Base-by-base conservation (phyloP, 1,140 invertebrate species). In the Nilaparvata lugens region DNA sequence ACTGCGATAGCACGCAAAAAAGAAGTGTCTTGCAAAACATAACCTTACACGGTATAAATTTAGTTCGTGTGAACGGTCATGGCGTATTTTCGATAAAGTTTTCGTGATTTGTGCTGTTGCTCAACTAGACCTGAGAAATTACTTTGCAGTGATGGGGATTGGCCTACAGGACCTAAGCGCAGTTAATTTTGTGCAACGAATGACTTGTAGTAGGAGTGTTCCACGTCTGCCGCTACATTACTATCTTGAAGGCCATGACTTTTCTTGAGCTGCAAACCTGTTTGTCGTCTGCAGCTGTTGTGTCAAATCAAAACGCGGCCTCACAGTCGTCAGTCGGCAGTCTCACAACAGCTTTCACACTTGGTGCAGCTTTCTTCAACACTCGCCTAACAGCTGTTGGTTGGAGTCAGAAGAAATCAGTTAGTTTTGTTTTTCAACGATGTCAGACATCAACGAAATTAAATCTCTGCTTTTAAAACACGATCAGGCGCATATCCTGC, bases 401-500 rank as follows among this genome's bases (percentile, higher is more conserved):
- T 48, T 23, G 45, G 16, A 48, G 16, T 7, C 21, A 23, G 45
- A 19, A 48, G 16, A 18, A 19, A 23, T 35, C 42, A 51, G 59
- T 45, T 56, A 45, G 38, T 56, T 23, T 45, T 19, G 2, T 19
- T 56, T 54, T 42, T 28, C 14, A 11, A 56, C 24, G 14, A 73
- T 69, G 68, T 70, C 70, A 66, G 74, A 79, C 60, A 61, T 78
- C 13, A 68, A 70, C 48, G 60, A 66, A 45, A 58, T 79, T 14
- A 66, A 68, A 55, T 62, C 65, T 25, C 58, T 71, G 18, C 70
- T 83, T 56, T 62, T 63, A 19, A 61, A 67, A 13, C 70, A 76
- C 63, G 76, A 75, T 18, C 95, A 98, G 76, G 83, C 87, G 56
- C 94, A 97, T 73, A 75, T 97, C 60, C 71, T 97, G 6, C 79